These are phyloP conservation scores for Eupithecia centaureata DNA, from an alignment of 2,888 invertebrate species.

Conservation along the genomic window DNA sequence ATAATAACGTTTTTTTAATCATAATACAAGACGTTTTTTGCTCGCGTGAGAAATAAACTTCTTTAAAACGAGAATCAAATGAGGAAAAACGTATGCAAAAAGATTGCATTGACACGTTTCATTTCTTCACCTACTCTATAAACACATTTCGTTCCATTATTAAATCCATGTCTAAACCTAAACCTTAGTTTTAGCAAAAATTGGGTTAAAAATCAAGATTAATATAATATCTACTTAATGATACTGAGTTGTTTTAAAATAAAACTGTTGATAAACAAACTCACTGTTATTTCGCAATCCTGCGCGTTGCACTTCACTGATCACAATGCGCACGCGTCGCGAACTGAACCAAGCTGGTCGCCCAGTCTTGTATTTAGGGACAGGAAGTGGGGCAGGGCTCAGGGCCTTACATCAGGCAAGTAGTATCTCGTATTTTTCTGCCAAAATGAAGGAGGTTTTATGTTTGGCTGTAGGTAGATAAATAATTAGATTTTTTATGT, in stretches of 20 bases:
- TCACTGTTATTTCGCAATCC: conserved; percentile 9
- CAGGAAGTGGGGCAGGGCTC: neutral
- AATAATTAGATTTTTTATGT: no score
- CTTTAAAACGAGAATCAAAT: neutral
- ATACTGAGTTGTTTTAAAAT: neutral
- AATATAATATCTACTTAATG: no score
- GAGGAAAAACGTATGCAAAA: neutral
- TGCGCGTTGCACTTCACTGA: conserved; percentile 2
- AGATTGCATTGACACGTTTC: conserved; percentile 5
- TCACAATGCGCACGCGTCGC: conserved; percentile 2
- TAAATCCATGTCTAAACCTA: neutral
- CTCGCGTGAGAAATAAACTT: no score
- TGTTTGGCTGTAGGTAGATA: no score
- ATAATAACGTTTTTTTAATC: no score
- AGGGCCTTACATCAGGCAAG: neutral
- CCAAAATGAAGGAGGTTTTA: no score
- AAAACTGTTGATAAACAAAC: neutral
- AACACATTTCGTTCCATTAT: neutral
- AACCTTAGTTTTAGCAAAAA: no score
- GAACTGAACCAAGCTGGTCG: neutral
- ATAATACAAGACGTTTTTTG: no score
- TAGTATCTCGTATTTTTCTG: neutral
- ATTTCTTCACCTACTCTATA: neutral
- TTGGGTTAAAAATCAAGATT: neutral
- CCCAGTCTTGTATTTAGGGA: neutral